These are phyloP conservation scores for Opisthocomus hoazin DNA, from an alignment of 2,113 vertebrate genomes.

Conservation along the genomic window DNA sequence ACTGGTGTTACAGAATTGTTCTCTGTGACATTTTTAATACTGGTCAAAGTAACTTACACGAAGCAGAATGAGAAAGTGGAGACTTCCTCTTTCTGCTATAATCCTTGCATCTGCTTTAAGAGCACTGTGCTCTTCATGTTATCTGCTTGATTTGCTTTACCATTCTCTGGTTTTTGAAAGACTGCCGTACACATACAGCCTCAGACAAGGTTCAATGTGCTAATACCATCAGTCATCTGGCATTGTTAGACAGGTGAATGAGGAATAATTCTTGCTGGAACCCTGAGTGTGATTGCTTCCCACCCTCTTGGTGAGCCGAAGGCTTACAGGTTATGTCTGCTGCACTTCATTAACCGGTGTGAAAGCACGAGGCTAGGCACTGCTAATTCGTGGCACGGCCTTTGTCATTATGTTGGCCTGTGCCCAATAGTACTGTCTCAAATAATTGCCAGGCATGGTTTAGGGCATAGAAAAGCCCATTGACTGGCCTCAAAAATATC, in stretches of 20 bases:
- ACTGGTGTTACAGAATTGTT: not conserved
- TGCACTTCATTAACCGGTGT: not conserved
- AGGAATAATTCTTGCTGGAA: not conserved
- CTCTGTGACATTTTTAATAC: not conserved
- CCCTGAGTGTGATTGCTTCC: rapidly evolving
- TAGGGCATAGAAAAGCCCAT: not conserved
- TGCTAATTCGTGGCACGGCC: not conserved
- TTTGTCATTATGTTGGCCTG: not conserved
- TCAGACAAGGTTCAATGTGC: not conserved
- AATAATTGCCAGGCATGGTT: not conserved
- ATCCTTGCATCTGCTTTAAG: not conserved
- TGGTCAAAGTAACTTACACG: not conserved
- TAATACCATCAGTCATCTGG: not conserved
- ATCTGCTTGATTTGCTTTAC: not conserved
- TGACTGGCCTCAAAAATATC: not conserved
- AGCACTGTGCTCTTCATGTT: not conserved
- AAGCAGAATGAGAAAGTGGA: not conserved
- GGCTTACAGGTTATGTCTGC: not conserved
- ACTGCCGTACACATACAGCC: rapidly evolving
- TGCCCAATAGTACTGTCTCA: not conserved
- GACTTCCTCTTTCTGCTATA: not conserved
- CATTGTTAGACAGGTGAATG: not conserved
- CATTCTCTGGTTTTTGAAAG: not conserved
- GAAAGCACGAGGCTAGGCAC: not conserved
- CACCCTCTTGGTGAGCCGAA: not conserved